phyloP scores from a whole-genome alignment of 2,797 vertebrate genomes.

The Pseudomugil gertrudae region DNA sequence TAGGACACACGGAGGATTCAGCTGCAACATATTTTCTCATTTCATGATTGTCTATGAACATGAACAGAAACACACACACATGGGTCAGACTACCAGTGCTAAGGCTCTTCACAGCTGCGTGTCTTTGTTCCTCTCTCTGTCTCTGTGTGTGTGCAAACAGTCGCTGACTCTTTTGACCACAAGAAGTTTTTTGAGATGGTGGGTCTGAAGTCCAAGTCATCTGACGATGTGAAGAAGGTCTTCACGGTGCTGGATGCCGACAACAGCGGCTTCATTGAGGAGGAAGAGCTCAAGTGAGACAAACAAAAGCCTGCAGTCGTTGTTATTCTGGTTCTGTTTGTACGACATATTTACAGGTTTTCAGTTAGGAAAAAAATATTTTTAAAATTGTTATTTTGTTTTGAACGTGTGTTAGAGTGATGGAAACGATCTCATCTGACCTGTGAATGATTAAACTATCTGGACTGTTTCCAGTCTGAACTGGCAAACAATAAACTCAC shows the following conservation, averaged over 20 bases:
- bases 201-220: constrained; percentile 89
- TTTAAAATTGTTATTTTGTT: no score
- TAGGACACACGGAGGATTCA: no score
- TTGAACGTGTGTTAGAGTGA: no score
- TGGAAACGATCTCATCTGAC: no score
- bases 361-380: no score
- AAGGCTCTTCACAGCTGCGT: constrained; percentile 16
- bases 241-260: constrained; percentile 94
- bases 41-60: neutral
- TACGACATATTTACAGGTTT: neutral
- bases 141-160: constrained; percentile 64
- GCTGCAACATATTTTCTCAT: neutral
- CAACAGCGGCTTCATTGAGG: constrained; percentile 94
- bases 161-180: constrained; percentile 91
- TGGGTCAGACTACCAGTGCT: no score
- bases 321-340: no score
- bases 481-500: no score
- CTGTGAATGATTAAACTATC: no score
- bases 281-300: constrained; percentile 93
- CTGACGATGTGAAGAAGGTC: constrained; percentile 89
- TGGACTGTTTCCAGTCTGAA: no score
- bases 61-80: neutral
- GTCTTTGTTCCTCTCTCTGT: constrained; percentile 12
- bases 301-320: neutral
- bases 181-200: constrained; percentile 96